phyloP scores from a whole-genome alignment of 2,888 invertebrate species.

The Ceriagrion tenellum region DNA sequence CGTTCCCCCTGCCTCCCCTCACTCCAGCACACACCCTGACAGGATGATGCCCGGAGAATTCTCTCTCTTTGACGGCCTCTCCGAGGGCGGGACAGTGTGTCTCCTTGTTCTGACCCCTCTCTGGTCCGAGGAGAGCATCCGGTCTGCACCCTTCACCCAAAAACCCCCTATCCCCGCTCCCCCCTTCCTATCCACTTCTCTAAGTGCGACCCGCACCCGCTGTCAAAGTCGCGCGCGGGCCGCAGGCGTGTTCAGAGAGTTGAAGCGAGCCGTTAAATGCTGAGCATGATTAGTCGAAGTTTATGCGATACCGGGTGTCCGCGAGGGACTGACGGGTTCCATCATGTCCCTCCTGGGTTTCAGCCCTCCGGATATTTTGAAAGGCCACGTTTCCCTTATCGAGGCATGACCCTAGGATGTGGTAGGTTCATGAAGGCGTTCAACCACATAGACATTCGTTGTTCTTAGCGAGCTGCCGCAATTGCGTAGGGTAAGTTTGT shows the following conservation, averaged over 20 bases:
- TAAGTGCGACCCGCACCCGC: not conserved
- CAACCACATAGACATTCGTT: no score
- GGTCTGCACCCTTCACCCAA: not conserved
- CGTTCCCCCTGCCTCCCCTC: not conserved
- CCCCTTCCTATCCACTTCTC: no score
- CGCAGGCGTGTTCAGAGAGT: not conserved
- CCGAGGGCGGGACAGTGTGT: not conserved
- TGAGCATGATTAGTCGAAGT: not conserved
- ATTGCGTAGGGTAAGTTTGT: no score
- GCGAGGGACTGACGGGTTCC: not conserved
- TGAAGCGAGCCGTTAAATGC: not conserved
- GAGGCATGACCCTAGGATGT: no score
- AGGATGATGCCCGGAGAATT: not conserved
- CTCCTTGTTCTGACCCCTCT: conserved; percentile 5
- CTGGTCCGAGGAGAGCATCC: not conserved
- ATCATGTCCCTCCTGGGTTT: not conserved
- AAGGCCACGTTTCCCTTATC: not conserved
- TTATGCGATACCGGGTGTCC: not conserved
- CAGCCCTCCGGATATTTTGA: not conserved
- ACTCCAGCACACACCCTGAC: not conserved
- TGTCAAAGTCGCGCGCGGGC: not conserved
- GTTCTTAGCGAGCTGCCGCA: no score
- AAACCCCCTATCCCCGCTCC: not conserved
- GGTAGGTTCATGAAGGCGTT: no score
- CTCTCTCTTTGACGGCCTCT: not conserved